Evolutionary conservation across 2,113 vertebrate genomes (phyloP).

Genomic region (Passer montanus): DNA sequence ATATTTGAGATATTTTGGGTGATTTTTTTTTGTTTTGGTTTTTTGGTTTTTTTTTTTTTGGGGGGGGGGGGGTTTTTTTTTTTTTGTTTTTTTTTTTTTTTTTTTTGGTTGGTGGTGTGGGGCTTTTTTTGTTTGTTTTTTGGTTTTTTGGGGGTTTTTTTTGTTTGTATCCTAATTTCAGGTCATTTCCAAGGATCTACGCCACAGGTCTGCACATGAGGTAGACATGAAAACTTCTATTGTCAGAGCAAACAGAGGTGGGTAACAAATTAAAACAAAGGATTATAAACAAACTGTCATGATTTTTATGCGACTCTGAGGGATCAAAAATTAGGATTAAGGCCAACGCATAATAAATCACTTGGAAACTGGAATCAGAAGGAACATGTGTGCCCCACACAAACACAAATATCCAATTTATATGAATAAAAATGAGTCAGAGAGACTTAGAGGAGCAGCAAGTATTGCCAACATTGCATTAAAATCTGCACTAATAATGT

Average conservation of each 20-base stretch:
- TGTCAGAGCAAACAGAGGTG: not conserved
- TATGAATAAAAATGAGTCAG: not conserved
- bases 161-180: not conserved
- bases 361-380: not conserved
- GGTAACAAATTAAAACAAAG: not conserved
- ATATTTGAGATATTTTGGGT: not conserved
- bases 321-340: constrained; percentile 12
- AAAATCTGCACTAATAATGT: not conserved
- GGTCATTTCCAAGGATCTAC: not conserved
- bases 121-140: rapidly evolving
- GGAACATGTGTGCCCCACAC: not conserved
- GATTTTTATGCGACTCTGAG: not conserved
- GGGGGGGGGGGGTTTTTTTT: rapidly evolving
- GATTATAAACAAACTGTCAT: not conserved
- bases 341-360: not conserved
- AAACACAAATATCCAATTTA: constrained; percentile 1
- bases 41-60: not conserved
- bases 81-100: not conserved
- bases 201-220: not conserved
- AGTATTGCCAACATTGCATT: not conserved
- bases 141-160: too few relatives aligned
- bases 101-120: not conserved
- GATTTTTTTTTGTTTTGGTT: not conserved
- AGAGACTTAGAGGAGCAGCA: not conserved
- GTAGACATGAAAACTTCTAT: not conserved